A percentile compares a stretch with the other conserved stretches of the same genome.
These are phyloP conservation scores for Bombus difficillimus DNA, from an alignment of 1,140 invertebrate species.

Conservation along the genomic window DNA sequence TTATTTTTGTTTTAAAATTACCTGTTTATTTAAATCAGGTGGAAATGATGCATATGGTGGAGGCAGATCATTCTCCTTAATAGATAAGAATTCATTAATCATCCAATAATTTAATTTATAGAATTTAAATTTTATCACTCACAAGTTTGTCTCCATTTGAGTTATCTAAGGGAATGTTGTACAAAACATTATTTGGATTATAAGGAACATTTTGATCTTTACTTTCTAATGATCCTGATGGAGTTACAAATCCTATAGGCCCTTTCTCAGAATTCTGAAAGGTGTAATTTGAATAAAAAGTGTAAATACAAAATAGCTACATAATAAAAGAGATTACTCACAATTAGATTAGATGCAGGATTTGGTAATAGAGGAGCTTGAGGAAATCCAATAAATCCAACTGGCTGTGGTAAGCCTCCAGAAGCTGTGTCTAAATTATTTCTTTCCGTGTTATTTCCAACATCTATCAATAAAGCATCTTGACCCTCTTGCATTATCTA, in stretches of 20 bases:
- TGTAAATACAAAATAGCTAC: not conserved
- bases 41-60: slow-evolving; percentile 80
- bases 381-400: slow-evolving; percentile 91
- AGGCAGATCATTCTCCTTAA: slow-evolving; percentile 82
- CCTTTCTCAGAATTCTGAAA: slow-evolving; percentile 69
- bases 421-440: slow-evolving; percentile 85
- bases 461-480: slow-evolving; percentile 92
- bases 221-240: slow-evolving; percentile 59
- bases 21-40: slow-evolving; percentile 82
- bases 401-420: slow-evolving; percentile 85
- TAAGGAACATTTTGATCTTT: slow-evolving; percentile 80
- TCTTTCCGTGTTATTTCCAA: slow-evolving; percentile 83
- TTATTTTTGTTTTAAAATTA: slow-evolving; percentile 51
- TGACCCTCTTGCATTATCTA: slow-evolving; percentile 92
- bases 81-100: slow-evolving; percentile 58
- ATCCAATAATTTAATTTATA: slow-evolving; percentile 34
- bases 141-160: slow-evolving; percentile 80
- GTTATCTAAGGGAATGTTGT: slow-evolving; percentile 86
- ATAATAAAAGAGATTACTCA: slow-evolving; percentile 5
- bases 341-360: slow-evolving; percentile 66
- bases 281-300: slow-evolving; percentile 28
- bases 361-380: slow-evolving; percentile 86
- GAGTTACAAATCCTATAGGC: slow-evolving; percentile 83
- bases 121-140: slow-evolving; percentile 65
- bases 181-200: slow-evolving; percentile 85